Evolutionary conservation across 2,797 vertebrate genomes (phyloP).

Genomic region (Sebastolobus alascanus): DNA sequence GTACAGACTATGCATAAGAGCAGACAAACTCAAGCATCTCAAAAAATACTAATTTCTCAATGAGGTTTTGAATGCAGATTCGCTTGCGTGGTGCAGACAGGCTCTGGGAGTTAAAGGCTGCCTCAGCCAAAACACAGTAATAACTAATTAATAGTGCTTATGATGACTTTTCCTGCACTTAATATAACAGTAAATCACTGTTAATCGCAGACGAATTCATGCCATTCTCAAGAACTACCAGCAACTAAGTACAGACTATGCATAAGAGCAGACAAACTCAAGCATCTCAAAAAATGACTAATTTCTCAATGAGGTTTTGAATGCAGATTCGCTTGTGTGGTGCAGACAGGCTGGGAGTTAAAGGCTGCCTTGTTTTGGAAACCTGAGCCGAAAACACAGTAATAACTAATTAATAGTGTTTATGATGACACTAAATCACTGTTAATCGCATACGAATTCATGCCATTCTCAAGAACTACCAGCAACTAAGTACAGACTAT

Average conservation of each 20-base stretch:
- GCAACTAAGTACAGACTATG: no score
- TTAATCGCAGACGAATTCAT: not conserved
- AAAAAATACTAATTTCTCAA: not conserved
- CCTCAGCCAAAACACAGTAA: conserved; percentile 22
- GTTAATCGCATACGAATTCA: not conserved
- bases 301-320: not conserved
- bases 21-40: rapidly evolving
- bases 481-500: no score
- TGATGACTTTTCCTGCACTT: not conserved
- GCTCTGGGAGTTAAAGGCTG: conserved; percentile 31
- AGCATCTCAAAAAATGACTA: rapidly evolving
- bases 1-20: not conserved
- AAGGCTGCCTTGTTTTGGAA: conserved; percentile 41
- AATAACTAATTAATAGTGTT: not conserved
- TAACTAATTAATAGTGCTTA: not conserved
- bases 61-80: not conserved
- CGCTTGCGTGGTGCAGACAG: not conserved
- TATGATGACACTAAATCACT: not conserved
- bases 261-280: not conserved
- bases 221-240: not conserved
- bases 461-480: not conserved
- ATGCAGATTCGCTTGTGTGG: not conserved
- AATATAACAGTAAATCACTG: not conserved
- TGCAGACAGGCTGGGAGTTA: conserved; percentile 30
- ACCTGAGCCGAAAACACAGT: conserved; percentile 18